Evolutionary conservation across 2,888 invertebrate genomes (phyloP).

Genomic region (Metacarcinus magister): DNA sequence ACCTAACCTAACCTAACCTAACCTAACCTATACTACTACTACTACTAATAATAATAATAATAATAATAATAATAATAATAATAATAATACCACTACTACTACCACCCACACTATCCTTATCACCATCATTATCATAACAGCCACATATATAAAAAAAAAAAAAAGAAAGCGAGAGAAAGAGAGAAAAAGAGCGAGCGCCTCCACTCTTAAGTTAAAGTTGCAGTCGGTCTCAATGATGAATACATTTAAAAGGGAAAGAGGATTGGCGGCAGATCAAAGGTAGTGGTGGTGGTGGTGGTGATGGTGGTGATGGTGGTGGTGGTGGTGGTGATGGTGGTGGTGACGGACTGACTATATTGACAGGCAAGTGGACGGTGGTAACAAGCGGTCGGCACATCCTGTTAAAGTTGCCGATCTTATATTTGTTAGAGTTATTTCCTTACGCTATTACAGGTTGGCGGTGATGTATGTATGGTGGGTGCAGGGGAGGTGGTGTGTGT

Average conservation of each 20-base stretch:
- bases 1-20: too few species aligned
- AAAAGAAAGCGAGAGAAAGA: too few species aligned
- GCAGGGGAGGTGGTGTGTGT: neutral
- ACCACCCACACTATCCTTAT: too few species aligned
- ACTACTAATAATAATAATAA: neutral
- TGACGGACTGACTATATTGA: neutral
- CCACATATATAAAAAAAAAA: neutral
- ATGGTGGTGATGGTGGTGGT: neutral
- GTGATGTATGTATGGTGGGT: neutral
- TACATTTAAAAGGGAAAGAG: slow-evolving; percentile 15
- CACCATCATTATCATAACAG: neutral
- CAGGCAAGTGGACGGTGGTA: neutral
- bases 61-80: neutral
- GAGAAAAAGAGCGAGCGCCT: neutral
- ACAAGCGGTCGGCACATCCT: neutral
- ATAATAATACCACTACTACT: neutral
- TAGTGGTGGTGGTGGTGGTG: neutral
- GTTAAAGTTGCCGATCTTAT: neutral
- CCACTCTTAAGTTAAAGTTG: neutral
- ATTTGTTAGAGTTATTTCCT: neutral
- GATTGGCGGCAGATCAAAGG: slow-evolving; percentile 37
- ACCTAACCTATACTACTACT: too few species aligned
- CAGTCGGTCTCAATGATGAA: neutral
- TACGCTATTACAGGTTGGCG: neutral
- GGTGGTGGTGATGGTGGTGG: neutral